Evolutionary conservation across 2,113 vertebrate genomes (phyloP).

Genomic region (Psilopsiagon aymara): DNA sequence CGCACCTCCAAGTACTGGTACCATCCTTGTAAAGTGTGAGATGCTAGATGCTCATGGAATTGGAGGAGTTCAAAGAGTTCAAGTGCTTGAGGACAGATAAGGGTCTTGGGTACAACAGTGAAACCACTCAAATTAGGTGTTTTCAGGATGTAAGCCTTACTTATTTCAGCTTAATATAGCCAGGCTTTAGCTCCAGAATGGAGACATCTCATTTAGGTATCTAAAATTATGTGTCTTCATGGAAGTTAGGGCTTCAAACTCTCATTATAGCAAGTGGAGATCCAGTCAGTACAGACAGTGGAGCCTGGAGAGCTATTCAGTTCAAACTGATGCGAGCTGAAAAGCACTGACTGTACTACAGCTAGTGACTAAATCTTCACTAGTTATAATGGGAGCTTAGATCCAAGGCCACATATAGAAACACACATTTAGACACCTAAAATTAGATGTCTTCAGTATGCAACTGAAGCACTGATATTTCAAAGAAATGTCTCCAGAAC

Average conservation of each 20-base stretch:
- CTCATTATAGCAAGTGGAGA: conserved; percentile 8
- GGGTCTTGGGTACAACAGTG: neutral
- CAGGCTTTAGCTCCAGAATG: neutral
- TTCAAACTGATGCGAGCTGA: conserved; percentile 50
- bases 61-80: neutral
- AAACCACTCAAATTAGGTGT: neutral
- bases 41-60: neutral
- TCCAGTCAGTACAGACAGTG: neutral
- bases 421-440: conserved; percentile 42
- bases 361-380: conserved; percentile 53
- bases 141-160: conserved; percentile 12
- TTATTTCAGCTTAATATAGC: conserved; percentile 34
- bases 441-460: conserved; percentile 53
- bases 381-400: conserved; percentile 30
- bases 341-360: conserved; percentile 4
- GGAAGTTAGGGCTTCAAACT: conserved; percentile 13
- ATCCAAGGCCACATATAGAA: conserved; percentile 62
- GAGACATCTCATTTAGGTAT: conserved; percentile 31
- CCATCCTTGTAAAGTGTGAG: neutral
- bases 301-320: conserved; percentile 42
- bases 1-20: neutral
- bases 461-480: conserved; percentile 46
- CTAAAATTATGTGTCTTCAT: conserved; percentile 22
- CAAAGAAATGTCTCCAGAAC: conserved; percentile 29
- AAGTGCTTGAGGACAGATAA: neutral